Conservation (phyloP, 1,140 invertebrate genomes). For the Druon quercuslanigerum region DNA sequence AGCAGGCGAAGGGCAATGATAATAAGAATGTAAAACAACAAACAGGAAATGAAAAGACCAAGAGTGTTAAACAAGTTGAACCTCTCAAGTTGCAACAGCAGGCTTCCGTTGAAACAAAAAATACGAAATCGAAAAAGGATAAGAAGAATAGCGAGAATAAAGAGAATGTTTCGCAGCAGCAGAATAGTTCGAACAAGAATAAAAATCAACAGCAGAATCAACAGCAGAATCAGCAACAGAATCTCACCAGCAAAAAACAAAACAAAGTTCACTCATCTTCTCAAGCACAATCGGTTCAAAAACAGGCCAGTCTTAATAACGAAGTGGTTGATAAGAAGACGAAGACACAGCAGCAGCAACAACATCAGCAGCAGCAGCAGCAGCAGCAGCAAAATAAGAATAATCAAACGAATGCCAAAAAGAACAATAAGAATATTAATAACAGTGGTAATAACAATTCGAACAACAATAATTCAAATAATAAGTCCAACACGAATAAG, state of each 20-base stretch:
- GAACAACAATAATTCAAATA: constrained; percentile 42
- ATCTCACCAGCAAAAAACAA: constrained; percentile 55
- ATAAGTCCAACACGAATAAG: constrained; percentile 44
- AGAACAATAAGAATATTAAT: constrained; percentile 52
- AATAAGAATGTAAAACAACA: constrained; percentile 42
- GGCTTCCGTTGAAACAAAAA: constrained; percentile 51
- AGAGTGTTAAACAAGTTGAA: constrained; percentile 56
- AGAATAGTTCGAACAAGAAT: constrained; percentile 43
- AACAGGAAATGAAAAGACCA: constrained; percentile 58
- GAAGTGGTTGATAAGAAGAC: constrained; percentile 53
- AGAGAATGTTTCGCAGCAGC: constrained; percentile 61
- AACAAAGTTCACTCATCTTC: constrained; percentile 50
- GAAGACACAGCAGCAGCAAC: constrained; percentile 48
- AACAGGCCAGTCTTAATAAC: constrained; percentile 48
- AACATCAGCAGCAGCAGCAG: constrained; percentile 48
- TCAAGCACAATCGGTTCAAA: constrained; percentile 49
- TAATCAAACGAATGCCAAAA: constrained; percentile 48
- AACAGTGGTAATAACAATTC: constrained; percentile 43
- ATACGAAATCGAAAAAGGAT: constrained; percentile 66
- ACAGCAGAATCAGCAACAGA: constrained; percentile 36
- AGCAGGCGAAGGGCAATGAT: constrained; percentile 54
- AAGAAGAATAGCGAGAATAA: constrained; percentile 71
- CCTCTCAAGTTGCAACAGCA: constrained; percentile 55
- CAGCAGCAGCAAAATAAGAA: constrained; percentile 57
- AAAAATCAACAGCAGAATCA: constrained; percentile 42